These are phyloP conservation scores for Drosophila emarginata DNA, from an alignment of 2,888 invertebrate species.

Conservation along the genomic window DNA sequence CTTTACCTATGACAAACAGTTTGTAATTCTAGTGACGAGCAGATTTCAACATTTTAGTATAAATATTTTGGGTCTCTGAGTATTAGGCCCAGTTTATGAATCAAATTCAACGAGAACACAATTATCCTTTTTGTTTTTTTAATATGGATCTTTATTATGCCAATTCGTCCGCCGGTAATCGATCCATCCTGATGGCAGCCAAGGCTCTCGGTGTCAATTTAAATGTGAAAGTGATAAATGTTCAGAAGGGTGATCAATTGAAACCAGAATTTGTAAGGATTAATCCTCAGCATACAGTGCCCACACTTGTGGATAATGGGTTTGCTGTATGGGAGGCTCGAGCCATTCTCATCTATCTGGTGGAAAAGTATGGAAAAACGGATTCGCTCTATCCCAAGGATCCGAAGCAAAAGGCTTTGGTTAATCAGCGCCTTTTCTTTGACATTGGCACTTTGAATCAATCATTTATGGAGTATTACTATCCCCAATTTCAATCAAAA, in stretches of 20 bases:
- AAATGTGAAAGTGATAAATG: constrained; percentile 85
- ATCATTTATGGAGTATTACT: constrained; percentile 87
- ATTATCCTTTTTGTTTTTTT: not conserved
- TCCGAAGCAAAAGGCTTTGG: constrained; percentile 87
- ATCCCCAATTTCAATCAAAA: constrained; percentile 85
- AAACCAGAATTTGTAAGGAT: constrained; percentile 88
- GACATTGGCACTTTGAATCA: constrained; percentile 89
- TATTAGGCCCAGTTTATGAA: constrained; percentile 30
- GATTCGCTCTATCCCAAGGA: constrained; percentile 89
- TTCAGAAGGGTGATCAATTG: constrained; percentile 85
- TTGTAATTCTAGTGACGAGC: not conserved
- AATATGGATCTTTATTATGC: constrained; percentile 82
- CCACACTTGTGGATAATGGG: constrained; percentile 91
- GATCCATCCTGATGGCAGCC: constrained; percentile 86
- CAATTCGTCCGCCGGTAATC: constrained; percentile 86
- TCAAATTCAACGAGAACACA: not conserved
- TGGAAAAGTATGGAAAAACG: constrained; percentile 90
- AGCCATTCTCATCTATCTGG: constrained; percentile 90
- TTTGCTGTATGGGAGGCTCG: constrained; percentile 92
- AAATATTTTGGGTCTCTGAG: not conserved
- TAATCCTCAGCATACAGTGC: constrained; percentile 92
- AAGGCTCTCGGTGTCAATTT: constrained; percentile 86
- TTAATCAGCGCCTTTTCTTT: constrained; percentile 91
- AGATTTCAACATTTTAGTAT: not conserved
- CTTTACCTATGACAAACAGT: not conserved